These are phyloP conservation scores for Microctenopoma stevenorrisi DNA, from an alignment of 2,797 vertebrate species.

Conservation along the genomic window DNA sequence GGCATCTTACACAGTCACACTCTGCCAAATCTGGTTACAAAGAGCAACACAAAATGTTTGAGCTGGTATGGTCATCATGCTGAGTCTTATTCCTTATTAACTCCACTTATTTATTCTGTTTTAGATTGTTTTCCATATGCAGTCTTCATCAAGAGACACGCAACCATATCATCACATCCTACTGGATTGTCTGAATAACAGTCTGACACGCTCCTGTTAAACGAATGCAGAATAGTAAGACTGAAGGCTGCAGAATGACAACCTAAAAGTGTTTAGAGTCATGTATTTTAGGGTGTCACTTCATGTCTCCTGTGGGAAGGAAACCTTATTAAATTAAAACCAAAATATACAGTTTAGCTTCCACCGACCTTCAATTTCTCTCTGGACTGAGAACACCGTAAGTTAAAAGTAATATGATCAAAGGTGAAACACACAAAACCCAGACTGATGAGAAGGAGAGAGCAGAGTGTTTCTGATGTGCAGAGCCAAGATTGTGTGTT, in stretches of 20 bases:
- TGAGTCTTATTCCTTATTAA: slow-evolving; percentile 7
- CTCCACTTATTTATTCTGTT: not conserved
- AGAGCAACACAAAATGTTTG: slow-evolving; percentile 5
- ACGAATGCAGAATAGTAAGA: slow-evolving; percentile 27
- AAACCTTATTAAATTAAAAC: slow-evolving; percentile 13
- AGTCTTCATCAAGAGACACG: slow-evolving; percentile 33
- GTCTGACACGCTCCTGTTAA: slow-evolving; percentile 19
- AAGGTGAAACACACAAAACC: slow-evolving; percentile 53
- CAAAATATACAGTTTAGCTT: slow-evolving; percentile 38
- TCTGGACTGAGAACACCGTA: slow-evolving; percentile 29
- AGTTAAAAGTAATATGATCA: slow-evolving; percentile 47
- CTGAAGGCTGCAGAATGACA: slow-evolving; percentile 31
- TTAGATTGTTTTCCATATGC: slow-evolving; percentile 3
- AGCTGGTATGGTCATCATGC: slow-evolving; percentile 17
- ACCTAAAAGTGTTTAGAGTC: slow-evolving; percentile 24
- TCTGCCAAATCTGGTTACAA: slow-evolving; percentile 37
- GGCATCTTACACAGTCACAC: slow-evolving; percentile 19
- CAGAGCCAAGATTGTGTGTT: slow-evolving; percentile 9
- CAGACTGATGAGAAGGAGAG: slow-evolving; percentile 27
- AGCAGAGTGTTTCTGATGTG: slow-evolving; percentile 37
- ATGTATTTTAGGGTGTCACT: slow-evolving; percentile 23
- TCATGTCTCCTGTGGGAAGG: not conserved
- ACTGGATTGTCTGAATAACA: slow-evolving; percentile 21
- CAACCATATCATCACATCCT: slow-evolving; percentile 33
- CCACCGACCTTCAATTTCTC: slow-evolving; percentile 39